These are phyloP conservation scores for Pseudomugil tenellus DNA, from an alignment of 2,797 vertebrate genomes.

Conservation along the genomic window DNA sequence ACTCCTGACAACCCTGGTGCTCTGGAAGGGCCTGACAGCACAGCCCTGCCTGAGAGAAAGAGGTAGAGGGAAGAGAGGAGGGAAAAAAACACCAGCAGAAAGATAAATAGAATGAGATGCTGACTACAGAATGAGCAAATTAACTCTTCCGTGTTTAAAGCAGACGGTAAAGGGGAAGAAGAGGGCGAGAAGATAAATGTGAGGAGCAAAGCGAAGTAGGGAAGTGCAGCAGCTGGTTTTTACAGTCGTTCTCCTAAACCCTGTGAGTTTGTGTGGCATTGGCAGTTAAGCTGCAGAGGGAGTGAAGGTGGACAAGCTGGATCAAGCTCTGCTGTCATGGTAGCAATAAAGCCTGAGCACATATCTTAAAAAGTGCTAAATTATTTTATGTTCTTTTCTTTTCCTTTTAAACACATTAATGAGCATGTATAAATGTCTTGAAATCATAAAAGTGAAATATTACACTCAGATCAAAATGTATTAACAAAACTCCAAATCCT, in stretches of 20 bases:
- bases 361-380: background rate
- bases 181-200: slow-evolving; percentile 61
- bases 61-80: slow-evolving; percentile 55
- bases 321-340: slow-evolving; percentile 33
- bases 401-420: no score
- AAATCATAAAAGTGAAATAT: no score
- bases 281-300: slow-evolving; percentile 49
- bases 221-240: slow-evolving; percentile 59
- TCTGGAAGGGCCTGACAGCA: slow-evolving; percentile 90
- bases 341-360: slow-evolving; percentile 11
- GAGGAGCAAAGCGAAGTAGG: slow-evolving; percentile 35
- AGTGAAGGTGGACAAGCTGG: slow-evolving; percentile 49
- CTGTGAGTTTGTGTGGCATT: slow-evolving; percentile 55
- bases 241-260: slow-evolving; percentile 56
- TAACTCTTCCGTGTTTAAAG: slow-evolving; percentile 89
- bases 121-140: slow-evolving; percentile 87
- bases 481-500: background rate
- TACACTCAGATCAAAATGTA: background rate
- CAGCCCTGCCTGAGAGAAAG: slow-evolving; percentile 72
- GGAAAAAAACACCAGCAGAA: slow-evolving; percentile 56
- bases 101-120: slow-evolving; percentile 88
- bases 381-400: background rate
- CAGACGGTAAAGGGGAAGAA: slow-evolving; percentile 54
- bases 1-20: slow-evolving; percentile 93
- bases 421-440: no score